Percentiles rank a stretch among this genome's conserved stretches.
Evolutionary conservation across 2,797 vertebrate species (phyloP).

Genomic region (Chaetodon trifasciatus): DNA sequence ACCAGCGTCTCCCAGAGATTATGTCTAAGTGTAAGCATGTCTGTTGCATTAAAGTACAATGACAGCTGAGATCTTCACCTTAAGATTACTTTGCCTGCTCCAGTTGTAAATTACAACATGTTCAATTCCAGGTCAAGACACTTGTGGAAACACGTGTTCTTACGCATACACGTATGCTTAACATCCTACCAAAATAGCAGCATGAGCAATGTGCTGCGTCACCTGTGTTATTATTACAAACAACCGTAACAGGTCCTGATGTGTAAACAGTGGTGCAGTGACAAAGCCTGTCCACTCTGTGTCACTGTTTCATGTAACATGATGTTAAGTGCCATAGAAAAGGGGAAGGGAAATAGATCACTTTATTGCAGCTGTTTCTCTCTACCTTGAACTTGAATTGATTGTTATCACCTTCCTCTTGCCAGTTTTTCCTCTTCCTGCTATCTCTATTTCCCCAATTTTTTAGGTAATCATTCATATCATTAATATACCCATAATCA

Average conservation of each 20-base stretch:
- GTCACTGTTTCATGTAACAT: slow-evolving; percentile 48
- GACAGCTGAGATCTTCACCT: neutral
- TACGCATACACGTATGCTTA: neutral
- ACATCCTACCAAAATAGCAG: neutral
- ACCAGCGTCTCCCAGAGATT: neutral
- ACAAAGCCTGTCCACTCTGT: slow-evolving; percentile 50
- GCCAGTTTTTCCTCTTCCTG: neutral
- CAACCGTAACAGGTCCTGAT: rapidly evolving
- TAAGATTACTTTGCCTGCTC: slow-evolving; percentile 26
- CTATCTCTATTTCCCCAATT: no score
- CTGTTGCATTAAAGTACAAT: slow-evolving; percentile 1
- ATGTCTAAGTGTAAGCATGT: neutral
- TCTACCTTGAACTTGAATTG: slow-evolving; percentile 4
- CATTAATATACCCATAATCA: neutral
- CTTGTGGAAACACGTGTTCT: slow-evolving; percentile 10
- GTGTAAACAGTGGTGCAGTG: slow-evolving; percentile 30
- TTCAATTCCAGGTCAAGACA: neutral
- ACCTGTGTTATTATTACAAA: neutral
- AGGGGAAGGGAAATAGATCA: neutral
- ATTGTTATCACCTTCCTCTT: neutral
- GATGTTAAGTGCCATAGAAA: neutral
- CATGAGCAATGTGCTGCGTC: neutral
- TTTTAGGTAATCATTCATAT: neutral
- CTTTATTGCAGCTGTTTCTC: neutral
- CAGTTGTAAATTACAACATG: slow-evolving; percentile 23